Base-by-base conservation (phyloP, 2,797 vertebrate species). In the Darevskia mixta region DNA sequence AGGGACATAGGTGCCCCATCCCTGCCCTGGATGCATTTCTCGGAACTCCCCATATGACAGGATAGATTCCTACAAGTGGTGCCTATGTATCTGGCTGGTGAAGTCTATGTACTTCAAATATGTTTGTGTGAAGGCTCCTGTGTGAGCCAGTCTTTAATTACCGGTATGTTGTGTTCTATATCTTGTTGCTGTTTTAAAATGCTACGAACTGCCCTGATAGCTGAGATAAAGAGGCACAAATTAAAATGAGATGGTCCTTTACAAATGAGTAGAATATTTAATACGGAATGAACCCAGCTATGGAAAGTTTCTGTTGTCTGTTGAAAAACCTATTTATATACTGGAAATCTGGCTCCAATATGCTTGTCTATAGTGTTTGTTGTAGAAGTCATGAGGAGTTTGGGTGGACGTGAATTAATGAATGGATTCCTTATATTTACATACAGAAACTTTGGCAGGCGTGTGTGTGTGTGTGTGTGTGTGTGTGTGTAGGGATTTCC, bases 361-460 rank as follows among this genome's bases (percentile, higher is more conserved):
- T 82, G 38, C 8, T 82, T 29, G 82, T 75, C 72, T 61, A 0
- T 0, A 0, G 0, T 84, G 89, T 91, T 90, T 88, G 90, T 76
- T 69, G 41, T 88, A 82, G 87, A 89, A 93, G 90, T 90, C 88
- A 76, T 8, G 87, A 76, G 41, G 61, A 86, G 81, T 84, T 93
- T 87, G 84, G 88, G 75, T 45, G 41, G 89, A 89, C 90, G 90
- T 73, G 76, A 49, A 67, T 93, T 87, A 88, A 85, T 78, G 71
- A 85, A 80, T 49, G 87, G 82, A 38, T n/a, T 73, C 77, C 35
- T 85, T 85, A 41, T 76, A 49, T 76, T 75, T 80, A 73, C 75
- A 80, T 23, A 17, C 23, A 49, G 71, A 80, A 38, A 4, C 67
- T 85, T 73, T 78, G 81, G 45, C 72, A 85, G 72, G 49, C 17